Base-by-base conservation (phyloP, 2,888 invertebrate genomes). In the Beris chalybata region DNA sequence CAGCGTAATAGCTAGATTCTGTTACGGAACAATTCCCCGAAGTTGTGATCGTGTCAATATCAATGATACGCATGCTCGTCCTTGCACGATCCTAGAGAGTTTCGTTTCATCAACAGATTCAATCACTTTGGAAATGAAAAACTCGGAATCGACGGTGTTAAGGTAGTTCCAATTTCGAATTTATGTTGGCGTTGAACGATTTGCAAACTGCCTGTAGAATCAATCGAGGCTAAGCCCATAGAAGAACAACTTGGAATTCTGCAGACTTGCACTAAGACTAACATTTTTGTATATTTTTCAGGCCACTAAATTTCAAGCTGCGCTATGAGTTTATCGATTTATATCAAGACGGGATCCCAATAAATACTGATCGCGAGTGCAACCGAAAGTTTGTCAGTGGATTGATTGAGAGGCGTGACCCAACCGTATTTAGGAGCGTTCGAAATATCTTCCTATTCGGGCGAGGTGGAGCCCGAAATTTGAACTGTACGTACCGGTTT, bases 291-390 rank as follows among this genome's bases (percentile, higher is more conserved):
- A 22, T 22, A 38, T 38, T 38, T 32, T 77, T n/a, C 77, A 93
- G 93, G 74, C 92, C 93, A 0, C 87, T 94, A 55, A 88, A 89
- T 73, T 94, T 93, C 78, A 90, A 91, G 76, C 89, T 93, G 0
- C 85, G 92, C 31, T 94, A 93, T 80, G 94, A 94, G 79, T 94
- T 94, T 76, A 93, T 94, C 50, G 93, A 93, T 77, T 83, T 93
- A 7, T 90, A 92, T 74, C 89, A 93, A 81, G 93, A 93, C 72
- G 93, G 93, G 0, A 87, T 91, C 72, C 87, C 90, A 0, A 89
- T 88, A 81, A 90, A 89, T 5, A 90, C 90, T 0, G 80, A 80
- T 53, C 76, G 79, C 59, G 81, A 79, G 44, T 94, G 94, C 76
- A 90, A 90, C 30, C 85, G 93, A 63, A 85, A 88, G 72, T 93